These are phyloP conservation scores for Ramphastos sulfuratus DNA, from an alignment of 2,113 vertebrate genomes.

Conservation along the genomic window DNA sequence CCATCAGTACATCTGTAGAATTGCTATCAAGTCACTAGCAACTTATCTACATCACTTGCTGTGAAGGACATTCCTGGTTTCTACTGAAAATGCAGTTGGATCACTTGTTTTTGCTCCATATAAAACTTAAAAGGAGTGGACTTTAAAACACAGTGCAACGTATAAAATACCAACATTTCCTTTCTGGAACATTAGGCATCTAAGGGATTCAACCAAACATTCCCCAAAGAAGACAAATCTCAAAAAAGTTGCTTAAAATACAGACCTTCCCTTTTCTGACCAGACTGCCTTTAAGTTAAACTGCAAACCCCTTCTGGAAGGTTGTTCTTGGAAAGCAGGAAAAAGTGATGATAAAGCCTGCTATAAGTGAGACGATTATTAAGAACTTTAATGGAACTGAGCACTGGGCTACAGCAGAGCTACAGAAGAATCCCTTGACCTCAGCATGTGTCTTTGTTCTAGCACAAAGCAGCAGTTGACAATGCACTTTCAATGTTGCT, in stretches of 20 bases:
- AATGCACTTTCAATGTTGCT: background rate
- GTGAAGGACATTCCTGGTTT: background rate
- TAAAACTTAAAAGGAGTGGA: background rate
- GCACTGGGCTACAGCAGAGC: background rate
- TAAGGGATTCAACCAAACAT: background rate
- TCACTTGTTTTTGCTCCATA: background rate
- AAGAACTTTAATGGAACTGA: constrained; percentile 51
- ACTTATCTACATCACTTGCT: background rate
- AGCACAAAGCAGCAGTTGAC: constrained; percentile 34
- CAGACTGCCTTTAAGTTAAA: constrained; percentile 34
- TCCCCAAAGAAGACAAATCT: constrained; percentile 1
- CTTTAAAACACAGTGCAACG: background rate
- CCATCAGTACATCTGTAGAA: background rate
- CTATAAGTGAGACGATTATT: constrained; percentile 62
- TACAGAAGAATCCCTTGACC: constrained; percentile 46
- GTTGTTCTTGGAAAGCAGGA: constrained; percentile 50
- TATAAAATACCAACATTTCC: background rate
- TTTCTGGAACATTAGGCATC: background rate
- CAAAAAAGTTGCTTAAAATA: background rate
- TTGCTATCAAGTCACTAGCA: background rate
- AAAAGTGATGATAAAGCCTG: background rate
- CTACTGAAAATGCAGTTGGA: background rate
- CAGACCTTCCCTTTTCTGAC: background rate
- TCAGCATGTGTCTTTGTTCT: constrained; percentile 51
- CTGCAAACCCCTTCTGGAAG: constrained; percentile 33